Evolutionary conservation across 2,888 invertebrate genomes (phyloP), one percentile per base, ranked within the genome.

Genomic region (Campoplex capitator): DNA sequence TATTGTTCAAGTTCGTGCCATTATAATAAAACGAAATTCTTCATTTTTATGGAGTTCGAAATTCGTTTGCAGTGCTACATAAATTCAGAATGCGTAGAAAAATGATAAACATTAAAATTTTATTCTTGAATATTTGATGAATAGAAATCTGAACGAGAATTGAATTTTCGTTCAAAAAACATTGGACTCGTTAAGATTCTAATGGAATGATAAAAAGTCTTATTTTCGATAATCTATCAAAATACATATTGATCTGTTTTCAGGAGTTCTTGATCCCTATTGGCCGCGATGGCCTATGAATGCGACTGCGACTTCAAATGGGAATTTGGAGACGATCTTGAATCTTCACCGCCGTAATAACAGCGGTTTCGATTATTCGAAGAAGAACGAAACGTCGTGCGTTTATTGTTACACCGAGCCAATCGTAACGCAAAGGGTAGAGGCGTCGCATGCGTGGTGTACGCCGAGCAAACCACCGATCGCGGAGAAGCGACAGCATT

Each of bases 341-440:
- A 93, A 93, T 85, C 68, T 93, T 2, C 88, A 88, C 7, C 75
- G 85, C 32, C 48, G 56, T 48, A 38, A 42, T 13, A 76, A 71
- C 56, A 18, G 86, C 67, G 45, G 87, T 70, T 74, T 90, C 16
- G 92, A 93, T 79, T 89, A 91, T 28, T 76, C 92, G 7, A 93
- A 92, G 83, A 82, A 92, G 4, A 91, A 92, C 77, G 92, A 93
- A 74, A 94, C 93, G 0, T 91, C 91, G 42, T 92, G 92, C 70
- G 93, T 94, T 0, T 93, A 92, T 81, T 94, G 93, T 79, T 93
- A 93, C 86, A 89, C 91, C 45, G 91, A 93, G 0, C 94, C 94
- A 1, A 90, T 94, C 16, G 90, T 93, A 35, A 87, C 90, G 4
- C 88, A 89, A 62, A 85, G 70, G 68, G 83, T 85, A 70, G 86